Conservation (phyloP, 2,113 vertebrate species). For the Holacanthus passer region DNA sequence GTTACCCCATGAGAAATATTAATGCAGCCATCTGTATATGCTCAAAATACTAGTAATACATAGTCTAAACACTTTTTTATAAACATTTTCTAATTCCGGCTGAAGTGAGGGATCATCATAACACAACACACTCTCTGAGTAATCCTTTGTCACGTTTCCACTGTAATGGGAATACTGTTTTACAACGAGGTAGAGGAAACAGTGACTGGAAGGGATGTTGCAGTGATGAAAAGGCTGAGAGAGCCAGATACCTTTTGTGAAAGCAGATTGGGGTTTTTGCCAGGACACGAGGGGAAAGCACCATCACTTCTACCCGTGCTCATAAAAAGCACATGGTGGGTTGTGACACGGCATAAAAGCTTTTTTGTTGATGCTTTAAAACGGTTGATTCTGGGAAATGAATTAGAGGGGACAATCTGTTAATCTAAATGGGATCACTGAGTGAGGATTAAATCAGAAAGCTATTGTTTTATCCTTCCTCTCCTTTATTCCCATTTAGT, state of each 20-base stretch:
- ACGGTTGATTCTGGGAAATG: constrained; percentile 58
- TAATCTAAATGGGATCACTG: constrained; percentile 64
- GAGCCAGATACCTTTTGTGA: constrained; percentile 51
- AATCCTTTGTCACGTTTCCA: constrained; percentile 16
- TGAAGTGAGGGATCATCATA: not conserved
- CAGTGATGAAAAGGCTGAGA: constrained; percentile 37
- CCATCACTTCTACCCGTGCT: constrained; percentile 21
- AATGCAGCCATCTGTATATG: not conserved
- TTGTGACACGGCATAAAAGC: constrained; percentile 63
- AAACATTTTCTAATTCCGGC: not conserved
- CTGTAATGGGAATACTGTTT: constrained; percentile 28
- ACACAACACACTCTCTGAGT: not conserved
- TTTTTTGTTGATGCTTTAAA: constrained; percentile 70
- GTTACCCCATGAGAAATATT: not conserved
- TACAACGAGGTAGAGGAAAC: constrained; percentile 18
- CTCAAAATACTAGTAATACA: not conserved
- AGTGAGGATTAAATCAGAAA: constrained; percentile 56
- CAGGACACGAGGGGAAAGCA: constrained; percentile 52
- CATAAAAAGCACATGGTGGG: constrained; percentile 58
- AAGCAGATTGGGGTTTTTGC: constrained; percentile 60
- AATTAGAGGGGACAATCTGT: constrained; percentile 64
- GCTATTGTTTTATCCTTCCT: constrained; percentile 33
- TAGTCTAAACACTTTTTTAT: not conserved
- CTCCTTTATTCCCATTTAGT: not conserved
- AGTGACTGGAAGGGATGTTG: not conserved